Conservation (phyloP, 2,888 invertebrate species). For the Andrena minutula region DNA sequence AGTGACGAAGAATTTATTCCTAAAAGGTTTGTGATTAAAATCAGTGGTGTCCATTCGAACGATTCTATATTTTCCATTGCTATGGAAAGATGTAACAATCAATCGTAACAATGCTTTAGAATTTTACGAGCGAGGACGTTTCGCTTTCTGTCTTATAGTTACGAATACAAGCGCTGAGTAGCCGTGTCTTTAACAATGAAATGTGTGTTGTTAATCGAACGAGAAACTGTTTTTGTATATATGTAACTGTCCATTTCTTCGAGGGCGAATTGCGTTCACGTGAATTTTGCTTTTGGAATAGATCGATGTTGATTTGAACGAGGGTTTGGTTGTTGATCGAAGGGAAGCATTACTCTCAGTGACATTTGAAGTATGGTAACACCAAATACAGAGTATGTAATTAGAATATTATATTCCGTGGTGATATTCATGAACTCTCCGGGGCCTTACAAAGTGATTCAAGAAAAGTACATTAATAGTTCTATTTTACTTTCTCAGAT, state of each 20-base stretch:
- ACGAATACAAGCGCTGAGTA: not conserved
- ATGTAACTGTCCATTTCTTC: not conserved
- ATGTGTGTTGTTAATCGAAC: constrained; percentile 33
- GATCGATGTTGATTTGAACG: constrained; percentile 4
- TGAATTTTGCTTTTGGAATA: not conserved
- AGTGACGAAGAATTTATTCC: constrained; percentile 11
- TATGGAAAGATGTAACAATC: not conserved
- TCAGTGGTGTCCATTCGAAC: not conserved
- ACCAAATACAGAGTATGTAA: constrained; percentile 46
- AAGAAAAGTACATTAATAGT: constrained; percentile 31
- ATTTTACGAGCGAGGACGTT: not conserved
- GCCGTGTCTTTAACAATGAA: constrained; percentile 16
- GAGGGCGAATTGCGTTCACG: not conserved
- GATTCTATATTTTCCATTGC: constrained; percentile 33
- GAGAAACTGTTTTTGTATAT: constrained; percentile 23
- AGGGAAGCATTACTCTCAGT: not conserved
- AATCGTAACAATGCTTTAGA: not conserved
- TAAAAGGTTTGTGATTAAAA: constrained; percentile 3
- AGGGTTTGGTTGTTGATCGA: constrained; percentile 10
- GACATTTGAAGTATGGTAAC: constrained; percentile 23
- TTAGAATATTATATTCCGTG: constrained; percentile 52
- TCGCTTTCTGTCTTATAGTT: constrained; percentile 1
- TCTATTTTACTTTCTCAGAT: constrained; percentile 25
- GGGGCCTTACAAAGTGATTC: constrained; percentile 53
- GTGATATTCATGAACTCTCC: constrained; percentile 42